A percentile compares a stretch with the other conserved stretches of the same genome.
Evolutionary conservation across 2,888 invertebrate species (phyloP).

Genomic region (Drosophila fulvimacula): DNA sequence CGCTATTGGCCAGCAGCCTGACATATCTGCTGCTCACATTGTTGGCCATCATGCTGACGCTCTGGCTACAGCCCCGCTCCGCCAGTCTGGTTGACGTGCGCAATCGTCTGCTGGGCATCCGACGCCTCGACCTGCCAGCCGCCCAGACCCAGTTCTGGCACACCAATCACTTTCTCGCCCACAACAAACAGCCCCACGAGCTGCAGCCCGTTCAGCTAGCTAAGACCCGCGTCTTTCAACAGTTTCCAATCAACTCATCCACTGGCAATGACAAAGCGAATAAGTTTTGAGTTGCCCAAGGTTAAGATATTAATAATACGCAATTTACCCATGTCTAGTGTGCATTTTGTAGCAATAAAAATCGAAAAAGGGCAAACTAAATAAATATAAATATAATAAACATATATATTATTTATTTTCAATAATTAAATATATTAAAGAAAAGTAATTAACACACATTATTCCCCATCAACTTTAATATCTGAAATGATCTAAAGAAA

Average conservation of each 20-base stretch:
- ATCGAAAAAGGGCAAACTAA: background rate
- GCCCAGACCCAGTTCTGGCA: conserved; percentile 76
- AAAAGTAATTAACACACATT: background rate
- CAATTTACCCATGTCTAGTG: background rate
- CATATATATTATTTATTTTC: too few species aligned
- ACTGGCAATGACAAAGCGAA: conserved; percentile 39
- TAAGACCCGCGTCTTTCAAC: conserved; percentile 72
- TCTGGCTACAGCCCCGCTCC: conserved; percentile 69
- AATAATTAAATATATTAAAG: background rate
- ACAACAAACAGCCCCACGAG: conserved; percentile 69
- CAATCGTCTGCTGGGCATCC: conserved; percentile 76
- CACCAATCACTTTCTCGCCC: conserved; percentile 76
- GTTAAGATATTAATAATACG: conserved; percentile 1
- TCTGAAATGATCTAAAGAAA: background rate
- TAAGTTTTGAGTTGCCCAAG: conserved; percentile 41
- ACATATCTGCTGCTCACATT: conserved; percentile 55
- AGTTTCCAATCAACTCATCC: conserved; percentile 65
- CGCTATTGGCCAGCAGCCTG: conserved; percentile 62
- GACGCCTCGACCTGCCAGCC: conserved; percentile 50
- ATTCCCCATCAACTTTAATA: background rate
- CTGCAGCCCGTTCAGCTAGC: conserved; percentile 66
- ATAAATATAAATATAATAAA: too few species aligned
- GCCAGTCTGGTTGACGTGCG: conserved; percentile 76
- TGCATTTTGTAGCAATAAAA: background rate
- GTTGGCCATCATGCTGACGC: conserved; percentile 57